Conservation (phyloP, 2,113 vertebrate species). For the Hydrochoerus hydrochaeris region DNA sequence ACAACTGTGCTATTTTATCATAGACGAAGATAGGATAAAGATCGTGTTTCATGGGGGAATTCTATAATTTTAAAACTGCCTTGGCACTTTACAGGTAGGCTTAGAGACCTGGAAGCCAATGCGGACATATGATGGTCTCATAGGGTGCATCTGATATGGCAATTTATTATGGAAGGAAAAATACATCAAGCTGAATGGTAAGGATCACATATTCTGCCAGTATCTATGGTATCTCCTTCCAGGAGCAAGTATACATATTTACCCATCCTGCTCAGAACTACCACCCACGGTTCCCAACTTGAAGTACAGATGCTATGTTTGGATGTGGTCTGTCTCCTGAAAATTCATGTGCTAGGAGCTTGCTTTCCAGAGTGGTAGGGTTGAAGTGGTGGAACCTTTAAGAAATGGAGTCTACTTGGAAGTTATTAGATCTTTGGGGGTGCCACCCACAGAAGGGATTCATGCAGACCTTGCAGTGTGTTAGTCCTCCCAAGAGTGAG, state of each 20-base stretch:
- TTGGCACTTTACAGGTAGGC: not conserved
- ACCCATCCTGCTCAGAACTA: not conserved
- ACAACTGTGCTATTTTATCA: not conserved
- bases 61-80: constrained; percentile 1
- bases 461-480: not conserved
- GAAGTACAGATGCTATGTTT: not conserved
- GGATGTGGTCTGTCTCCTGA: not conserved
- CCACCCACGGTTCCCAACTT: not conserved
- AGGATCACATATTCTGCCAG: not conserved
- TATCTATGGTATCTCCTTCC: not conserved
- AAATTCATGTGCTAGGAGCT: not conserved
- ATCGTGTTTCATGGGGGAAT: not conserved
- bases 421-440: too few relatives aligned
- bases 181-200: not conserved
- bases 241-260: not conserved
- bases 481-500: not conserved
- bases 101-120: not conserved
- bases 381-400: not conserved
- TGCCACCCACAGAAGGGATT: not conserved
- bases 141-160: not conserved
- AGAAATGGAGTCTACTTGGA: not conserved
- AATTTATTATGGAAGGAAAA: not conserved
- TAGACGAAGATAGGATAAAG: not conserved
- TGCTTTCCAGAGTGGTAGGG: not conserved
- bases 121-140: not conserved